Evolutionary conservation across 1,140 invertebrate species (phyloP).

Genomic region (Cephus cinctus): DNA sequence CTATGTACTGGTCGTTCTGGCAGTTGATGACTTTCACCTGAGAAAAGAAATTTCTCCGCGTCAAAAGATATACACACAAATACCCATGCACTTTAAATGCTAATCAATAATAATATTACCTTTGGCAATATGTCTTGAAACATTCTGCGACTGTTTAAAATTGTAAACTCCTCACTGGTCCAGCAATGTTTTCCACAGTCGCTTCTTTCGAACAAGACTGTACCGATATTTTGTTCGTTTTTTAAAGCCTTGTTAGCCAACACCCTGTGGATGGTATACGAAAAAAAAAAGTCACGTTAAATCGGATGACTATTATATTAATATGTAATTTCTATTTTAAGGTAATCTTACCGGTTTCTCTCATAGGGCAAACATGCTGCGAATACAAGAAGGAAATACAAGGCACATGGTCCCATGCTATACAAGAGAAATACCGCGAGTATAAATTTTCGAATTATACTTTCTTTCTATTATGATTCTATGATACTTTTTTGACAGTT

Average conservation of each 20-base stretch:
- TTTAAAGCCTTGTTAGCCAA: slow-evolving; percentile 19
- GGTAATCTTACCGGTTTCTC: slow-evolving; percentile 19
- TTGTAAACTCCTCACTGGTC: slow-evolving; percentile 37
- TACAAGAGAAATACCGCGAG: slow-evolving; percentile 8
- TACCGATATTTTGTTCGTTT: slow-evolving; percentile 32
- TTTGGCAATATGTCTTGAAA: slow-evolving; percentile 45
- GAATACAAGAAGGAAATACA: slow-evolving; percentile 25
- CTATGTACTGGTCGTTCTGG: slow-evolving; percentile 38
- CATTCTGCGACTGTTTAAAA: slow-evolving; percentile 35
- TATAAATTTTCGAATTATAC: not conserved
- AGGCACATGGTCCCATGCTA: slow-evolving; percentile 35
- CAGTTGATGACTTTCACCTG: slow-evolving; percentile 34
- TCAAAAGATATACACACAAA: not conserved
- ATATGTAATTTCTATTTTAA: not conserved
- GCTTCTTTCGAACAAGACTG: slow-evolving; percentile 40
- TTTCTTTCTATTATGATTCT: too few species aligned
- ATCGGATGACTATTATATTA: not conserved
- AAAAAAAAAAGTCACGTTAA: slow-evolving; percentile 1
- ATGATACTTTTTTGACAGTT: slow-evolving; percentile 16
- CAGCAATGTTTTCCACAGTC: slow-evolving; percentile 36
- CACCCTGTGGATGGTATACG: not conserved
- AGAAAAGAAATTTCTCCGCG: not conserved
- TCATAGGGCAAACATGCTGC: slow-evolving; percentile 11
- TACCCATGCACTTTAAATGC: not conserved
- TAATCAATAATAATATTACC: slow-evolving; percentile 20